Base-by-base conservation (phyloP, 1,140 invertebrate species). In the Wiebesia pumilae region DNA sequence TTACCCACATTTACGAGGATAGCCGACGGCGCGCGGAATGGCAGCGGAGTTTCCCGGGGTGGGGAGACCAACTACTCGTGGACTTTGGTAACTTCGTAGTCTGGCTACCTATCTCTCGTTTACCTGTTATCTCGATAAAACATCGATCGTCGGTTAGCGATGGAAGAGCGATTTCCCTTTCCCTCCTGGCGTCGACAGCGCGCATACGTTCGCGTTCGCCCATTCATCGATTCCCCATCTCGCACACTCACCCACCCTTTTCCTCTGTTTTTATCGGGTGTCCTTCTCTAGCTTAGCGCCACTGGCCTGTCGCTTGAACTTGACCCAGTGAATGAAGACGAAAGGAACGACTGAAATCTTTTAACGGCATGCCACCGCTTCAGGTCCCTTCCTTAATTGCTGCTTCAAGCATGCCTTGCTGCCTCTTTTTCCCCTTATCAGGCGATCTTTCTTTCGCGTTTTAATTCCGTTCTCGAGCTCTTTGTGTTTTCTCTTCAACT, bases 261-360 rank as follows among this genome's bases (percentile, higher is more conserved):
- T 87, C 88, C 73, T 88, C 77, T 35, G 62, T 33, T 88, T 51
- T 58, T 82, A 73, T 75, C 73, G 67, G 80, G 27, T 51, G 87
- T 88, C 87, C 81, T 84, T 86, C 84, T 89, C 86, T 89, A 81
- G 84, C 67, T 51, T 69, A n/a, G 30, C 47, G 40, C 58, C 73
- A 43, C 40, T 77, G 65, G 69, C 78, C 88, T 83, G 86, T 87
- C 87, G 84, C 85, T 89, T 89, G 91, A 93, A 93, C 92, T 92
- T 93, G 92, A 93, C 91, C 91, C 89, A 92, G 71, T 90, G 88
- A 88, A 82, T 47, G 81, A 35, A 73, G 88, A 86, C 80, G 81
- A 87, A 79, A 85, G 90, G 89, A 89, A 91, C 89, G 89, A 90
- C 89, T 90, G 89, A 90, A 91, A 92, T 90, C 90, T 91, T 90